These are phyloP conservation scores for Ginglymostoma cirratum DNA, from an alignment of 2,113 vertebrate species.

Conservation along the genomic window DNA sequence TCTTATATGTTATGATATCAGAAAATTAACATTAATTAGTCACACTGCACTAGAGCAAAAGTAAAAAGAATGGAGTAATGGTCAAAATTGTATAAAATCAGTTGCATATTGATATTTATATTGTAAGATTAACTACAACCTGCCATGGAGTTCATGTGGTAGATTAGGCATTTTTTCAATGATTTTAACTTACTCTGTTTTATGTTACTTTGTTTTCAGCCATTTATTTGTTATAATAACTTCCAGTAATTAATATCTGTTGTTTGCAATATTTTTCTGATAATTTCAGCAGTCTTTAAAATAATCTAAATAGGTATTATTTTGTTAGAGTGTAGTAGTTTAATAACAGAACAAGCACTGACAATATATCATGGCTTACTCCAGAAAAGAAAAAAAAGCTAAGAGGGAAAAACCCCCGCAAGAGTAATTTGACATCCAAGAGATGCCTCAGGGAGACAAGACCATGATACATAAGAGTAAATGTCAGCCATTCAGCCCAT, in stretches of 20 bases:
- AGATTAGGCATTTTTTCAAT: neutral
- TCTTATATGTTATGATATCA: neutral
- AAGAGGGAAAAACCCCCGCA: neutral
- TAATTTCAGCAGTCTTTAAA: neutral
- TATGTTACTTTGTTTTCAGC: neutral
- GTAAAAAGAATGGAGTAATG: too few relatives aligned
- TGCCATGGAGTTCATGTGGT: neutral
- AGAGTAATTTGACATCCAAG: neutral
- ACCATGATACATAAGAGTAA: too few relatives aligned
- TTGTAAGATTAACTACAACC: neutral
- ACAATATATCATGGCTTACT: neutral
- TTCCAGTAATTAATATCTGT: neutral
- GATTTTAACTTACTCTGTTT: neutral
- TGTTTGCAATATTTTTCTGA: constrained; percentile 7
- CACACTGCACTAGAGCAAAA: neutral
- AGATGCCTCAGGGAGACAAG: neutral
- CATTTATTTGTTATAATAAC: neutral
- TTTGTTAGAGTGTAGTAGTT: neutral
- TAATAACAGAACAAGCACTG: neutral
- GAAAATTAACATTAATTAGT: neutral
- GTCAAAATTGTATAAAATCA: neutral
- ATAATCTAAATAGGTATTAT: neutral
- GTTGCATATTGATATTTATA: neutral
- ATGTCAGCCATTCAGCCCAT: too few relatives aligned
- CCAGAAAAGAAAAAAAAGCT: neutral